phyloP scores from a whole-genome alignment of 2,113 vertebrate genomes.

The Gobiocypris rarus region DNA sequence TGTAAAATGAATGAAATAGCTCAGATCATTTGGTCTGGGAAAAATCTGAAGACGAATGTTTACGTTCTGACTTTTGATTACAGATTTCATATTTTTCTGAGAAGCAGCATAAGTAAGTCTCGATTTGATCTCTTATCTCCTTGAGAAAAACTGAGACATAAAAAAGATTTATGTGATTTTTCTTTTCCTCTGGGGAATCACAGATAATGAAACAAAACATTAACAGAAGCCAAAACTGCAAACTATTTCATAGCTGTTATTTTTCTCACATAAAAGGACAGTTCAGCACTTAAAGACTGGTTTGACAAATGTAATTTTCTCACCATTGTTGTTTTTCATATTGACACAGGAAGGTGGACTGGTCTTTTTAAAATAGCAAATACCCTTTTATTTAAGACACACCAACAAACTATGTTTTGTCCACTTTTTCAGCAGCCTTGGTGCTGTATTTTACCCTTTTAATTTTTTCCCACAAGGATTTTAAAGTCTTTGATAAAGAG shows the following conservation, averaged over 20 bases:
- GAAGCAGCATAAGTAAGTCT: neutral
- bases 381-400: neutral
- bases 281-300: neutral
- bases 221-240: no score
- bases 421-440: neutral
- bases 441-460: neutral
- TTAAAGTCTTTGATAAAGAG: no score
- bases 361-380: neutral
- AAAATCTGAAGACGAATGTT: neutral
- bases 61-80: neutral
- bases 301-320: neutral
- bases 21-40: neutral
- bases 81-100: neutral
- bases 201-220: neutral
- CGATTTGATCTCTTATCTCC: neutral
- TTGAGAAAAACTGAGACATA: constrained; percentile 2
- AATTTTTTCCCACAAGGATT: no score
- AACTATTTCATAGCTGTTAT: constrained; percentile 19
- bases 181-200: neutral
- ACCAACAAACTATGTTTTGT: neutral
- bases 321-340: neutral
- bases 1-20: neutral
- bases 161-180: neutral
- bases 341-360: neutral
- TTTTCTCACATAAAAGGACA: neutral